Evolutionary conservation across 37 sponge, comb jelly and placozoan species (phyloP).

Genomic region (Ephydatia muelleri): DNA sequence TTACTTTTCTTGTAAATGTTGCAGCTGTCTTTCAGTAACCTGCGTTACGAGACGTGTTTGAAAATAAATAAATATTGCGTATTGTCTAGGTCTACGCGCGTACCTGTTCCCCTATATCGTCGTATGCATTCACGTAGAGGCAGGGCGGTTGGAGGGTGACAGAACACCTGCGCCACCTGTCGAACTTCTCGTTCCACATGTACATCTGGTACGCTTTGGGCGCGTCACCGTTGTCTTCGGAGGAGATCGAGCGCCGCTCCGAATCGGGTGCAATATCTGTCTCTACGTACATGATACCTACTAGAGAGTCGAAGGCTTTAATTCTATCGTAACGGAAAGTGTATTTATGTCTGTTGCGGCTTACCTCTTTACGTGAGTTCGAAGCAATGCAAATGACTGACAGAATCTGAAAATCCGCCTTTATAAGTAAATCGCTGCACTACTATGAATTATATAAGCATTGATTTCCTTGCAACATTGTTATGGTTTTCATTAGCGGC

Average conservation of each 20-base stretch:
- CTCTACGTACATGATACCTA: background rate
- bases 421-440: background rate
- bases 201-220: constrained; percentile 55
- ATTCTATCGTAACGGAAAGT: background rate
- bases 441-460: background rate
- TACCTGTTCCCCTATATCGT: constrained; percentile 70
- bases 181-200: constrained; percentile 65
- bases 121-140: constrained; percentile 58
- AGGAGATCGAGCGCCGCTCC: constrained; percentile 26
- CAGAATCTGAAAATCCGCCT: background rate
- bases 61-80: background rate
- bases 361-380: background rate
- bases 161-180: constrained; percentile 78
- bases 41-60: constrained; percentile 7
- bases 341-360: background rate
- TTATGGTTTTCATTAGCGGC: background rate
- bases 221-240: constrained; percentile 28
- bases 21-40: constrained; percentile 70
- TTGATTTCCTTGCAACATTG: background rate
- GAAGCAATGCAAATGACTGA: background rate
- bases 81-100: constrained; percentile 9
- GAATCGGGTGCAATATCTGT: constrained; percentile 20
- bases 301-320: background rate
- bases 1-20: constrained; percentile 60
- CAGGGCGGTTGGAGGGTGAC: constrained; percentile 46